Evolutionary conservation across 2,113 vertebrate species (phyloP), one percentile per base, ranked within the genome.

Genomic region (Malurus melanocephalus): DNA sequence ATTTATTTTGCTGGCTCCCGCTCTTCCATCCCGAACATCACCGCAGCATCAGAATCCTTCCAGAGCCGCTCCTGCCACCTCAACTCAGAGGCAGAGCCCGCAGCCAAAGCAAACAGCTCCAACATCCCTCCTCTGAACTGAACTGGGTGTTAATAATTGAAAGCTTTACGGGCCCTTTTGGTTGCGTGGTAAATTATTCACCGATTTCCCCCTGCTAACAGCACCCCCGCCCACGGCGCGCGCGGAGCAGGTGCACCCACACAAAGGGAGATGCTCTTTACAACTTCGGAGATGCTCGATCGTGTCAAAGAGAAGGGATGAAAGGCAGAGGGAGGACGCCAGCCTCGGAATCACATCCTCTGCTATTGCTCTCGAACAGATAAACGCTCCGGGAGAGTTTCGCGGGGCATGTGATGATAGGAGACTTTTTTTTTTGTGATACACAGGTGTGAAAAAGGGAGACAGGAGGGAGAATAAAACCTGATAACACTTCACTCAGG

Each of bases 181-280:
- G 92, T 91, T 62, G 81, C 22, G 27, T 45, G 88, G 94, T 97
- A 85, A 97, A 97, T 97, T 97, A 97, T 97, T 97, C 93, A 96
- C 93, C 67, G 80, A 77, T 93, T 92, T 90, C 93, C 85, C 90
- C 85, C 80, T 19, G 90, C 78, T 42, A 71, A 38, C 81, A 10
- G 38, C 73, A 35, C 45, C 88, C 48, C 68, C 81, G 28, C 79
- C 78, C 53, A 35, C 26, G 11, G 71, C 62, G 35, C 43, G 11
- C 57, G 3, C 19, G 40, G 72, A 91, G 85, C 92, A 88, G 93
- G 85, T 88, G 95, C 83, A 48, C 80, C 86, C n/a, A 72, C 85
- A 84, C 33, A 49, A 51, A 69, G 64, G 62, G 48, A 57, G 85
- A 62, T 14, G 92, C 94, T 93, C 76, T 95, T 93, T 95, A 93